Evolutionary conservation across 2,113 vertebrate genomes (phyloP), one percentile per base, ranked within the genome.

Genomic region (Panthera uncia): DNA sequence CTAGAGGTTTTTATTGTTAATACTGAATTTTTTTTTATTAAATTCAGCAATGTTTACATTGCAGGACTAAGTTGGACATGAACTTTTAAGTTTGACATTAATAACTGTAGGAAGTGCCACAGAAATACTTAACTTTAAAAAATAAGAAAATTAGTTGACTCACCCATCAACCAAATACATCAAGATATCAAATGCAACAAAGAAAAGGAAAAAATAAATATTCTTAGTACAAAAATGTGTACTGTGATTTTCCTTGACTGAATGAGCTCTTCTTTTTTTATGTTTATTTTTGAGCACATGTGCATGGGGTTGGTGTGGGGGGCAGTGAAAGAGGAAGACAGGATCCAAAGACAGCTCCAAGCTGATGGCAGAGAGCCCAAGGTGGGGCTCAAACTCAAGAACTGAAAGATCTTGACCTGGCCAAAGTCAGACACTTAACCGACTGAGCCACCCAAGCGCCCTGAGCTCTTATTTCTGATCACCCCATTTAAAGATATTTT

Each of bases 401-500:
- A 61, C 50, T 14, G 13, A 14, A 14, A 50, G 50, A 61, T 23
- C 57, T 23, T 61, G 21, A 61, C 57, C 57, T 25, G 21, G 21
- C 21, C 57, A 61, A 61, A 21, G 8, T 23, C 57, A 61, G 57
- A 25, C 57, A 61, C 8, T 61, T 61, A 61, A 23, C 21, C 3
- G 2, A 61, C 7, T 61, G 21, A 23, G 57, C 57, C 57, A 61
- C 57, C 21, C 57, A 61, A 21, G 57, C 2, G 8, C 57, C 21
- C 57, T 79, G 50, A 65, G 73, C 31, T 82, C 29, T 71, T 91
- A 74, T 87, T 83, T 96, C 61, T 93, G 8, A 95, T 92, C 88
- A 93, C 41, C 86, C 41, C 94, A 93, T 89, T 85, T 36, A 76
- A 78, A 83, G 27, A 12, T 71, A n/a, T 89, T 97, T 95, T 92